Evolutionary conservation across 2,888 invertebrate genomes (phyloP).

Genomic region (Psylliodes chrysocephalus): DNA sequence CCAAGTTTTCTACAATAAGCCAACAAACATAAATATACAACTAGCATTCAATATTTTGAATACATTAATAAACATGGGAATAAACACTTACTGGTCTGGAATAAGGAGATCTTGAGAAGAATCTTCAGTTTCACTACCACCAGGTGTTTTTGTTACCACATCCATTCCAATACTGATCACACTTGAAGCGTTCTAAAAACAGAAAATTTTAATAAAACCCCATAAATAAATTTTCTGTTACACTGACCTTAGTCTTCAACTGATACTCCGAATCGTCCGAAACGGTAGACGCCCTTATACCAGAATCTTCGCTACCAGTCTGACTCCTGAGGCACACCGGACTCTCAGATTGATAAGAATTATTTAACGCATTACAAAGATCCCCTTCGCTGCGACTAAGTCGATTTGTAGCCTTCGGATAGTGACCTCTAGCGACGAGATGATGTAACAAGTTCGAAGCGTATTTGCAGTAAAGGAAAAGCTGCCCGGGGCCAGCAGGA

Average conservation of each 20-base stretch:
- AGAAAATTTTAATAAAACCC: neutral
- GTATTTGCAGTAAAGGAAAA: slow-evolving; percentile 65
- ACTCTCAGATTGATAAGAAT: slow-evolving; percentile 51
- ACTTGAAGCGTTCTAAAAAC: slow-evolving; percentile 59
- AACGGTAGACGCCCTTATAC: slow-evolving; percentile 59
- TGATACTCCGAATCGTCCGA: slow-evolving; percentile 59
- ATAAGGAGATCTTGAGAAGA: slow-evolving; percentile 57
- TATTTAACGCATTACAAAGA: slow-evolving; percentile 54
- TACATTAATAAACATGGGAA: too few relatives aligned
- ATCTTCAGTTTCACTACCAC: slow-evolving; percentile 62
- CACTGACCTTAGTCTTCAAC: slow-evolving; percentile 57
- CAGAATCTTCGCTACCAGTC: slow-evolving; percentile 60
- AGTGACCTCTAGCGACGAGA: slow-evolving; percentile 64
- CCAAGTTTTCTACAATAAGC: slow-evolving; percentile 39
- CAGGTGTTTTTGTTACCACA: slow-evolving; percentile 61
- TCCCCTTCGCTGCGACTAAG: slow-evolving; percentile 68
- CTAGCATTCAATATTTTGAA: too few relatives aligned
- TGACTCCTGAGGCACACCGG: slow-evolving; percentile 58
- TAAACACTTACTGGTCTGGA: slow-evolving; percentile 32
- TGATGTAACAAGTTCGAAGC: slow-evolving; percentile 64
- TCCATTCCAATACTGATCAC: slow-evolving; percentile 56
- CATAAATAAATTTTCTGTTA: neutral
- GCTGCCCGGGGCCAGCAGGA: slow-evolving; percentile 66
- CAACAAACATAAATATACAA: too few relatives aligned
- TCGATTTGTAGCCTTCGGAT: slow-evolving; percentile 55